Evolutionary conservation across 23 tunicate genomes (phyloP).

Genomic region (Trididemnum miniatum): DNA sequence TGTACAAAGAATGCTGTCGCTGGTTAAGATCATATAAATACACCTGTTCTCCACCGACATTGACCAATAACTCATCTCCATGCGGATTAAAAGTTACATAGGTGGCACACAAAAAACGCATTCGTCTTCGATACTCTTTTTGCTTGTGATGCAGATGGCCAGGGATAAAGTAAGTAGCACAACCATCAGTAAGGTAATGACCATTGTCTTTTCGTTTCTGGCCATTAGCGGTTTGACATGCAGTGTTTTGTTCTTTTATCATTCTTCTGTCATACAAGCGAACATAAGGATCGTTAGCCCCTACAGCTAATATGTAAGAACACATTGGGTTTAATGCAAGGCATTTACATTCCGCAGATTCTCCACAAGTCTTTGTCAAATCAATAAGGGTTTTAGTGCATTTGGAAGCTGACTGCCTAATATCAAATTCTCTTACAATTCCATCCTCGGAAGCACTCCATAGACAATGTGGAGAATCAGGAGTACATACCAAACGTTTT

Average conservation of each 20-base stretch:
- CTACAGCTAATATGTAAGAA: slow-evolving; percentile 73
- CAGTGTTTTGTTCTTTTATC: slow-evolving; percentile 29
- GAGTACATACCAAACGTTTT: slow-evolving; percentile 54
- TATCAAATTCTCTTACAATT: slow-evolving; percentile 71
- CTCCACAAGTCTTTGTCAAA: slow-evolving; percentile 38
- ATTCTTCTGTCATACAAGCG: slow-evolving; percentile 82
- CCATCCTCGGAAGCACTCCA: slow-evolving; percentile 95
- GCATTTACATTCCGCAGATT: slow-evolving; percentile 66
- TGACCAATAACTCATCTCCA: slow-evolving; percentile 79
- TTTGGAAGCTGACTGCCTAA: slow-evolving; percentile 27
- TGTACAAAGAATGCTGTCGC: slow-evolving; percentile 36
- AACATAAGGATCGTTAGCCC: slow-evolving; percentile 75
- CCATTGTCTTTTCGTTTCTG: slow-evolving; percentile 37
- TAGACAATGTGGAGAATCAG: slow-evolving; percentile 46
- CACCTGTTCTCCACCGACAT: slow-evolving; percentile 89
- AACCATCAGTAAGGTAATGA: slow-evolving; percentile 21
- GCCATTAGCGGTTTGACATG: slow-evolving; percentile 12
- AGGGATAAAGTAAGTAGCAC: slow-evolving; percentile 70
- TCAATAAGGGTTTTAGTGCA: slow-evolving; percentile 51
- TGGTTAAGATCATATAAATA: slow-evolving; percentile 74
- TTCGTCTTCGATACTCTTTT: slow-evolving; percentile 26
- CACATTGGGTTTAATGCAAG: slow-evolving; percentile 71
- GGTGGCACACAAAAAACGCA: slow-evolving; percentile 55
- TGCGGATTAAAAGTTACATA: slow-evolving; percentile 52
- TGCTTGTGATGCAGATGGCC: slow-evolving; percentile 63